Evolutionary conservation across 2,113 vertebrate species (phyloP), one percentile per base, ranked within the genome.

Genomic region (Ranitomeya imitator): DNA sequence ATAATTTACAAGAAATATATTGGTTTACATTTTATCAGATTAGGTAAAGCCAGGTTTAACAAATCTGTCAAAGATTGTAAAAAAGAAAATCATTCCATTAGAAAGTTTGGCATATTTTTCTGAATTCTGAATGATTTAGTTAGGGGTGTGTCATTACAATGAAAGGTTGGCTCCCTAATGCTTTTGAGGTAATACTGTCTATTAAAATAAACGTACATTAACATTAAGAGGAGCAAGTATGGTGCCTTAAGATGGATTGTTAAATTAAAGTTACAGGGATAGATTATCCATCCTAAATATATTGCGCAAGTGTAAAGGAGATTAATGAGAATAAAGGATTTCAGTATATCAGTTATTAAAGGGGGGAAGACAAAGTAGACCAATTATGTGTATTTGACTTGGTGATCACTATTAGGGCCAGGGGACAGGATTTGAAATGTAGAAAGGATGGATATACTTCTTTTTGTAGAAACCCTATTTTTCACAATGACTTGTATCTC

Each of bases 281-380:
- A 88, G 59, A 88, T 88, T 88, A 77, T 83, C 87, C 87, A 78
- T 84, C 80, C 87, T 83, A 88, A 88, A 88, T 88, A 83, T 88
- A 88, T 88, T 88, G 83, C 78, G 59, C 59, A 83, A 88, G 69
- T 55, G 82, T 88, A 88, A 88, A 88, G 69, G 82, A 88, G 81
- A 88, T 88, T 88, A 84, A 88, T 88, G 87, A 76, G 71, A 83
- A 88, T 77, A 88, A 73, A 77, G 77, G 80, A 88, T 83, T 82
- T 54, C 81, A 54, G 59, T 82, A 55, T 88, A 76, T 88, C 80
- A 83, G 67, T 88, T 88, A 88, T 88, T 88, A 83, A 88, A 83
- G 67, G 69, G 57, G 37, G 54, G 52, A 88, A 88, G 86, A 88
- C 86, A 88, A 71, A 87, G 63, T 88, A 71, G 79, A 51, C 79